Evolutionary conservation across 2,797 vertebrate genomes (phyloP), one percentile per base, ranked within the genome.

Genomic region (Brachymystax lenok): DNA sequence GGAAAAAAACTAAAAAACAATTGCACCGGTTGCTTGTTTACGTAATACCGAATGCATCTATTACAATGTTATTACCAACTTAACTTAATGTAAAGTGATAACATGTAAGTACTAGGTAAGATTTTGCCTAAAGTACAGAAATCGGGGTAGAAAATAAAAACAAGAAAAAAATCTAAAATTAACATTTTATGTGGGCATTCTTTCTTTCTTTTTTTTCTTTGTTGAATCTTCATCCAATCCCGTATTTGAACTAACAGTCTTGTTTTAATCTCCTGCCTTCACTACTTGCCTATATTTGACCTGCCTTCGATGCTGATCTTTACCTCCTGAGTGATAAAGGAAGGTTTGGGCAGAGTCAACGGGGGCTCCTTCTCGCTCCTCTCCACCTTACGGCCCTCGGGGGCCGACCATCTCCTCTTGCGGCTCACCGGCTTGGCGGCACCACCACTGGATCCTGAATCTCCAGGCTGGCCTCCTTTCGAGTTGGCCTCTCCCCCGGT

Each of bases 301-400:
- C 96, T 96, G 93, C 98, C 98, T 95, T 99, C 98, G 72, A 99
- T 99, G 95, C 96, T 97, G 94, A 99, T 96, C 94, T 99, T 99
- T 93, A 99, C 94, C 95, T 98, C 96, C 87, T 98, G 96, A 94
- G 97, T 94, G 94, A 99, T 96, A 91, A 99, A 99, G 86, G 97
- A 97, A 92, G 96, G 96, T 92, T 97, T 98, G 79, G 97, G 97
- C 89, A 99, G 96, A 94, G 95, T 96, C 94, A 96, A 92, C 74
- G 97, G 97, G 19, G 96, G 96, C 91, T 99, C 98, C 82, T 97
- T 96, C 86, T 99, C 98, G 0, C 92, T 89, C 90, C 96, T 97
- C 91, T 98, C 98, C 89, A 98, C 93, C 94, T 98, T 97, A 35
- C 98, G 96, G 82, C 96, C 96, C 91, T 99, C 98, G 0, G 98